Evolutionary conservation across 92 coral and sea anemone genomes (phyloP), one percentile per base, ranked within the genome.

Genomic region (Nematostella vectensis): DNA sequence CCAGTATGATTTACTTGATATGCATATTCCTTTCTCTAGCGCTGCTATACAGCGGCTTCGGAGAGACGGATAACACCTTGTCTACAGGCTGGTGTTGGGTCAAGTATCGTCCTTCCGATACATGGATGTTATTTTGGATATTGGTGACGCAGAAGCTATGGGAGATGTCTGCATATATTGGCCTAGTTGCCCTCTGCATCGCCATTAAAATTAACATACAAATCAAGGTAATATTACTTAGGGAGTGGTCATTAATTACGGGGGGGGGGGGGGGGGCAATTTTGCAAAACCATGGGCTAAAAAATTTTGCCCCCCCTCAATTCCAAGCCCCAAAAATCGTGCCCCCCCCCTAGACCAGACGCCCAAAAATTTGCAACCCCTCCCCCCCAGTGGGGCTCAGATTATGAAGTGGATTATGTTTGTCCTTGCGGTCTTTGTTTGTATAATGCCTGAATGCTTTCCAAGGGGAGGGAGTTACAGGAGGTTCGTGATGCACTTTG

Each of bases 61-160:
- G 78, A 20, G 36, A 11, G 11, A 55, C 65, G 25, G 27, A 56
- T 12, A 37, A 29, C 21, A 47, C 40, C 9, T 25, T 60, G 28
- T 29, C 78, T 23, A 62, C 33, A 0, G 78, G 71, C 3, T 72
- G 78, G 78, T 72, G 78, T 26, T 72, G 78, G 78, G 68, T 72
- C 25, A 57, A 33, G 13, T 25, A 43, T 11, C 30, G 56, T 13
- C 1, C 25, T 2, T 20, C 48, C 18, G 55, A 22, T 6, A 10
- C 40, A 25, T 28, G 2, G 40, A 21, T 43, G 2, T 40, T 72
- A 15, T 25, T 72, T 45, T 72, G 78, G 78, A 72, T 72, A 59
- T 47, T 72, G 12, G 42, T 71, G 16, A 52, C 57, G 13, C 68
- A 67, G 24, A 71, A 72, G 38, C 37, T 72, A 29, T 72, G 78